Evolutionary conservation across 2,797 vertebrate species (phyloP).

Genomic region (Aldrovandia affinis): DNA sequence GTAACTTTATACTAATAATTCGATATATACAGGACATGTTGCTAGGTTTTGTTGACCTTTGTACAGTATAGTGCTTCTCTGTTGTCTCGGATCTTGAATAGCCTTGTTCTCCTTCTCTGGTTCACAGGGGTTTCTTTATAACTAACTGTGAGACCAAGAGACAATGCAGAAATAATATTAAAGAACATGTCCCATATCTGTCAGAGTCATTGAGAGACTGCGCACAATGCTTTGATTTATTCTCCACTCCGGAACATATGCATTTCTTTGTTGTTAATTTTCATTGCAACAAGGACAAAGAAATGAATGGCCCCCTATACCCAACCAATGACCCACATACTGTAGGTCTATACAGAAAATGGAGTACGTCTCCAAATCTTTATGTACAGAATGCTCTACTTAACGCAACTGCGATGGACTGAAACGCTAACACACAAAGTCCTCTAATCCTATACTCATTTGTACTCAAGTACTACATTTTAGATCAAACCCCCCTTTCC

Average conservation of each 20-base stretch:
- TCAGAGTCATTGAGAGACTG: slow-evolving; percentile 76
- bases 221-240: slow-evolving; percentile 80
- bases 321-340: slow-evolving; percentile 77
- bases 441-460: slow-evolving; percentile 52
- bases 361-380: slow-evolving; percentile 17
- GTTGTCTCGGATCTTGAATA: too few relatives aligned
- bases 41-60: not conserved
- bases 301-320: slow-evolving; percentile 69
- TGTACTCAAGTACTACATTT: slow-evolving; percentile 57
- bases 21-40: not conserved
- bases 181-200: slow-evolving; percentile 81
- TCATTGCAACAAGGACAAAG: slow-evolving; percentile 81
- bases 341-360: slow-evolving; percentile 61
- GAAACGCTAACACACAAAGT: slow-evolving; percentile 59
- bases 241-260: slow-evolving; percentile 70
- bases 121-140: slow-evolving; percentile 15
- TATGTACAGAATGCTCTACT: slow-evolving; percentile 59
- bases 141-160: slow-evolving; percentile 38
- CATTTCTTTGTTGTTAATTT: slow-evolving; percentile 75
- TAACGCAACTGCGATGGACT: slow-evolving; percentile 67
- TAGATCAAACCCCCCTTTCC: slow-evolving; percentile 39
- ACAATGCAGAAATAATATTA: slow-evolving; percentile 76
- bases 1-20: not conserved
- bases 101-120: not conserved
- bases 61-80: not conserved